Evolutionary conservation across 2,888 invertebrate species (phyloP).

Genomic region (Euzophera pinguis): DNA sequence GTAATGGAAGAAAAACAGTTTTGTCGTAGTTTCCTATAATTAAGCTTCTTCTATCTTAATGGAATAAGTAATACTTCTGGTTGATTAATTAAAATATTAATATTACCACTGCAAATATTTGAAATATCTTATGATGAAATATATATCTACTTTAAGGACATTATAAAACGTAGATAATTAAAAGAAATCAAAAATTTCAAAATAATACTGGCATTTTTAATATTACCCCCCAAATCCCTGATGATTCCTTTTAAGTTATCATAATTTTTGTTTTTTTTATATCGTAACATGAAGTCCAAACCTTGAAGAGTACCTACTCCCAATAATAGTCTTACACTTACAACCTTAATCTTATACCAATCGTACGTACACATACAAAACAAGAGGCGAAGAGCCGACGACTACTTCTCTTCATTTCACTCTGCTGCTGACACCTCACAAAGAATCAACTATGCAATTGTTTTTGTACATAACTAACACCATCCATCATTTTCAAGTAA

Average conservation of each 20-base stretch:
- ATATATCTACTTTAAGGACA: slow-evolving; percentile 81
- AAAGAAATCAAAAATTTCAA: slow-evolving; percentile 80
- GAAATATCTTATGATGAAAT: slow-evolving; percentile 81
- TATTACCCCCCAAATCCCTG: slow-evolving; percentile 50
- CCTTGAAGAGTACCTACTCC: neutral
- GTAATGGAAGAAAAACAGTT: slow-evolving; percentile 75
- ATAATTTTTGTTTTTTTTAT: slow-evolving; percentile 75
- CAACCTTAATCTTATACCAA: slow-evolving; percentile 27
- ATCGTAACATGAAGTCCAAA: slow-evolving; percentile 35
- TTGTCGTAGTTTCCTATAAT: slow-evolving; percentile 79
- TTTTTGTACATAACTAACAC: neutral
- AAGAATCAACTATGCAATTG: too few species aligned
- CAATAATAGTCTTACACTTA: slow-evolving; percentile 59
- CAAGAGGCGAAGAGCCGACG: neutral
- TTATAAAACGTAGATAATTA: slow-evolving; percentile 81
- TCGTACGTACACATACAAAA: slow-evolving; percentile 4
- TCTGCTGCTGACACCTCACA: neutral
- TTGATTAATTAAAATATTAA: slow-evolving; percentile 79
- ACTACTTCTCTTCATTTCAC: neutral
- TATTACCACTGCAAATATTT: slow-evolving; percentile 81
- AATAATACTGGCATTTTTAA: slow-evolving; percentile 77
- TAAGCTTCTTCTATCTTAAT: slow-evolving; percentile 80
- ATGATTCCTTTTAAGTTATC: slow-evolving; percentile 44
- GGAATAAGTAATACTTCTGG: slow-evolving; percentile 79
- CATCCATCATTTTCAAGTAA: neutral